phyloP scores from a whole-genome alignment of 2,797 vertebrate species.

The Lithobates sylvaticus region DNA sequence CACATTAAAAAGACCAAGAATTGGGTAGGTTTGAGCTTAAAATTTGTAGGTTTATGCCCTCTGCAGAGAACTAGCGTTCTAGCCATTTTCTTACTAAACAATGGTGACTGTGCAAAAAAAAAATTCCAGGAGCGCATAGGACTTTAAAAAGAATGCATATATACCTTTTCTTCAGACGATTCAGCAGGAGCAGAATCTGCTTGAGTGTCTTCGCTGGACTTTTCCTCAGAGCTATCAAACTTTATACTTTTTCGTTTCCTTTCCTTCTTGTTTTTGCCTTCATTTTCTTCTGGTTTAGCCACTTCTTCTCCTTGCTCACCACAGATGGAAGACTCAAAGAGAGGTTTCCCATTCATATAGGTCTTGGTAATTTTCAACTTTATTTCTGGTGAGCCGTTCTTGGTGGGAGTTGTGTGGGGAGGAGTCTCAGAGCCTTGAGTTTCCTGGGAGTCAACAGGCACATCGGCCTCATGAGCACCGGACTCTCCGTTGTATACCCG shows the following conservation, averaged over 20 bases:
- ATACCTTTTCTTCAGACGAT: slow-evolving; percentile 73
- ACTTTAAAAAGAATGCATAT: no score
- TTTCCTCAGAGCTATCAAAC: slow-evolving; percentile 78
- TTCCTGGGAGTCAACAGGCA: slow-evolving; percentile 83
- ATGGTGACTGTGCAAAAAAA: no score
- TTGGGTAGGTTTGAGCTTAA: no score
- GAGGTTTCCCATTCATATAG: slow-evolving; percentile 84
- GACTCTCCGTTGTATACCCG: slow-evolving; percentile 93
- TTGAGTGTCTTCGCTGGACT: slow-evolving; percentile 70
- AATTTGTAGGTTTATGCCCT: no score
- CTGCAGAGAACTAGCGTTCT: no score
- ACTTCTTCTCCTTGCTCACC: slow-evolving; percentile 78
- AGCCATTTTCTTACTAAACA: no score
- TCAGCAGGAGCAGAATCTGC: slow-evolving; percentile 71
- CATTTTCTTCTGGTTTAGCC: slow-evolving; percentile 70
- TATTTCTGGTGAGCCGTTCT: slow-evolving; percentile 86
- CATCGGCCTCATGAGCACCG: slow-evolving; percentile 81
- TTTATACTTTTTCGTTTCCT: slow-evolving; percentile 84
- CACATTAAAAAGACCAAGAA: no score
- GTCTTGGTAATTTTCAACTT: slow-evolving; percentile 91
- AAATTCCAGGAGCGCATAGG: no score
- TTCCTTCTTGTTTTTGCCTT: slow-evolving; percentile 73
- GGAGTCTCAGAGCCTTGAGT: slow-evolving; percentile 85
- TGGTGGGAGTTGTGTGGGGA: slow-evolving; percentile 78
- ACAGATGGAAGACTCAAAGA: slow-evolving; percentile 86